A percentile compares a stretch with the other conserved stretches of the same genome.
These are phyloP conservation scores for Daboia siamensis DNA, from an alignment of 2,113 vertebrate genomes.

Conservation along the genomic window DNA sequence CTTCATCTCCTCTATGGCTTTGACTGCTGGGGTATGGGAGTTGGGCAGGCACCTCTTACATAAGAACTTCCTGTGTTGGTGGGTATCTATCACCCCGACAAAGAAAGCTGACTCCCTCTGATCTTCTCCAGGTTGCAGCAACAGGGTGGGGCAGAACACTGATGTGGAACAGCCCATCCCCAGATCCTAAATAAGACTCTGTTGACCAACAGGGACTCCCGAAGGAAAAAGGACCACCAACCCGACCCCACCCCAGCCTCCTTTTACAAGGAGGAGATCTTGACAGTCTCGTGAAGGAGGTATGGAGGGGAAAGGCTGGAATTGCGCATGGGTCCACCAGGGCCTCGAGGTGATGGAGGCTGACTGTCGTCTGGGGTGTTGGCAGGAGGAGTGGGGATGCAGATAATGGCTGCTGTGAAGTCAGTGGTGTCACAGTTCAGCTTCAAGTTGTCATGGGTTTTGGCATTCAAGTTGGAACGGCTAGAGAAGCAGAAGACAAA, in stretches of 20 bases:
- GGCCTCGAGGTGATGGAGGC: conserved; percentile 71
- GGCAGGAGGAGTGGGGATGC: conserved; percentile 86
- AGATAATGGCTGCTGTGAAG: conserved; percentile 86
- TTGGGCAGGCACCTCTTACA: not conserved
- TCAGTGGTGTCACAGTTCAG: conserved; percentile 83
- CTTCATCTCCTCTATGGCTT: conserved; percentile 17
- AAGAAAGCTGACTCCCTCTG: not conserved
- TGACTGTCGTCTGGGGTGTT: conserved; percentile 83
- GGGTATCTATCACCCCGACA: not conserved
- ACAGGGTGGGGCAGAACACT: not conserved
- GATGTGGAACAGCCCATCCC: not conserved
- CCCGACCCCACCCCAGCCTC: not conserved
- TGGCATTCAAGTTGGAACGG: conserved; percentile 88
- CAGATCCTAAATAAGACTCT: not conserved
- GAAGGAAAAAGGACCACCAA: not conserved
- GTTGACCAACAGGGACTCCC: not conserved
- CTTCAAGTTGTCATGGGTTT: conserved; percentile 74
- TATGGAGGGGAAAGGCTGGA: conserved; percentile 69
- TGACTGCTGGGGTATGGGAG: not conserved
- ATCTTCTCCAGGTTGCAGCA: not conserved
- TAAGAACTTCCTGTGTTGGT: not conserved
- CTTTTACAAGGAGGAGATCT: conserved; percentile 87
- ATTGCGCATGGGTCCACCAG: conserved; percentile 72
- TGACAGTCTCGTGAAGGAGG: conserved; percentile 78
- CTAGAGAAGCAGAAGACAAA: conserved; percentile 54